These are phyloP conservation scores for Podocnemis expansa DNA, from an alignment of 2,113 vertebrate species.

Conservation along the genomic window DNA sequence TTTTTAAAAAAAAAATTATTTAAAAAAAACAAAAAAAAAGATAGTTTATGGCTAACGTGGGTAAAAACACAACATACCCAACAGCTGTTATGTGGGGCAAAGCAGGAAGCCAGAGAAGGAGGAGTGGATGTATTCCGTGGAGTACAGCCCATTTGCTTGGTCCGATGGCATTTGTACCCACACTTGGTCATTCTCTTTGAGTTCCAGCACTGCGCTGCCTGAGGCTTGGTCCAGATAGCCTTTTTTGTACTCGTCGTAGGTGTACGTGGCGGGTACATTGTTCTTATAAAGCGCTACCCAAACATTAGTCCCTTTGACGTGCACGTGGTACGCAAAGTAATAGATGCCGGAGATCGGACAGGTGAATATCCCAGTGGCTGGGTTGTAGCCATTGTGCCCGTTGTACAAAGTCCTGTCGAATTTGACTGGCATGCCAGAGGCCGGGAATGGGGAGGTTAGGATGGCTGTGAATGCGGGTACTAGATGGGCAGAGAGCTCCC, in stretches of 20 bases:
- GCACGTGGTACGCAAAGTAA: slow-evolving; percentile 98
- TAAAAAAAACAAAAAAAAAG: slow-evolving; percentile 41
- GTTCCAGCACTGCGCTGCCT: slow-evolving; percentile 95
- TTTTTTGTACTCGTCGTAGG: slow-evolving; percentile 99
- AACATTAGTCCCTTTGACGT: slow-evolving; percentile 96
- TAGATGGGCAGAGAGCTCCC: slow-evolving; percentile 85
- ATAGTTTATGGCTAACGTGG: slow-evolving; percentile 74
- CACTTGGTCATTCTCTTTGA: slow-evolving; percentile 95
- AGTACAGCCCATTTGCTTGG: slow-evolving; percentile 97
- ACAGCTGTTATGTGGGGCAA: slow-evolving; percentile 93
- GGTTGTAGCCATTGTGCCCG: slow-evolving; percentile 93
- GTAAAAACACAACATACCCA: slow-evolving; percentile 53
- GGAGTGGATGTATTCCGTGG: slow-evolving; percentile 98
- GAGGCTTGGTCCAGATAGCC: slow-evolving; percentile 99
- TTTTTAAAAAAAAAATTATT: slow-evolving; percentile 19
- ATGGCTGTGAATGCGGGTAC: slow-evolving; percentile 95
- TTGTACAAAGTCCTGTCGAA: slow-evolving; percentile 98
- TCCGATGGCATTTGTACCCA: slow-evolving; percentile 99
- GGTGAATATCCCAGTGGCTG: slow-evolving; percentile 93
- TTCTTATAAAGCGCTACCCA: slow-evolving; percentile 99
- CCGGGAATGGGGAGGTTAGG: slow-evolving; percentile 93
- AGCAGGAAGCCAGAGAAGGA: slow-evolving; percentile 98
- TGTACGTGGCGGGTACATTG: slow-evolving; percentile 98
- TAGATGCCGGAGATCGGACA: slow-evolving; percentile 93
- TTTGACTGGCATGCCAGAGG: slow-evolving; percentile 94